These are phyloP conservation scores for Philotrypesis tridentata DNA, from an alignment of 1,140 invertebrate genomes.

Conservation along the genomic window DNA sequence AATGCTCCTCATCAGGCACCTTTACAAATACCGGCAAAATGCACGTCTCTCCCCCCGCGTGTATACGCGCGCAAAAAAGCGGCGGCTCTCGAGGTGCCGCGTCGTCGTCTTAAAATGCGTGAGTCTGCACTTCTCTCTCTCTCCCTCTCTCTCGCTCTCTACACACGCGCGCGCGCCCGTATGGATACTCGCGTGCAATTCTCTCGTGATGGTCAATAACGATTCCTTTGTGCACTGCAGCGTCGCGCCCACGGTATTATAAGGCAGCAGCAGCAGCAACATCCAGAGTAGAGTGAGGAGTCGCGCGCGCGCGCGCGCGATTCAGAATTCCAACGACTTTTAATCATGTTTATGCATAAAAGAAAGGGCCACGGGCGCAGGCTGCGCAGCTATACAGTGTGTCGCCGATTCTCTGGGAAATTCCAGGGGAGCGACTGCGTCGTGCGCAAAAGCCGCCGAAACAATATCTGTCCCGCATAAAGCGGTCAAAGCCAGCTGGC, in stretches of 20 bases:
- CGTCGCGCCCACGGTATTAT: slow-evolving; percentile 38
- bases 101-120: slow-evolving; percentile 41
- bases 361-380: too few relatives aligned
- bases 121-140: slow-evolving; percentile 49
- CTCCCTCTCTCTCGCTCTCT: slow-evolving; percentile 44
- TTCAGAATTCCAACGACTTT: neutral
- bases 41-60: neutral
- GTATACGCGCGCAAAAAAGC: neutral
- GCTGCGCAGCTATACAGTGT: too few relatives aligned
- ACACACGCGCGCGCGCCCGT: slow-evolving; percentile 13
- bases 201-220: slow-evolving; percentile 54
- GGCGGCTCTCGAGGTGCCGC: neutral
- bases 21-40: neutral
- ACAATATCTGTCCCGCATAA: slow-evolving; percentile 21
- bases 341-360: too few relatives aligned
- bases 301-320: slow-evolving; percentile 2
- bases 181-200: neutral
- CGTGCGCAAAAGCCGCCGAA: neutral
- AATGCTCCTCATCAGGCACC: slow-evolving; percentile 9
- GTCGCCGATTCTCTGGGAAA: too few relatives aligned
- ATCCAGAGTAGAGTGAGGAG: neutral
- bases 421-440: neutral
- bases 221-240: slow-evolving; percentile 61
- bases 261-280: too few relatives aligned
- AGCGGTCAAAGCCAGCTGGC: slow-evolving; percentile 40